phyloP scores from a whole-genome alignment of 2,888 invertebrate species.

The Eupeodes luniger region DNA sequence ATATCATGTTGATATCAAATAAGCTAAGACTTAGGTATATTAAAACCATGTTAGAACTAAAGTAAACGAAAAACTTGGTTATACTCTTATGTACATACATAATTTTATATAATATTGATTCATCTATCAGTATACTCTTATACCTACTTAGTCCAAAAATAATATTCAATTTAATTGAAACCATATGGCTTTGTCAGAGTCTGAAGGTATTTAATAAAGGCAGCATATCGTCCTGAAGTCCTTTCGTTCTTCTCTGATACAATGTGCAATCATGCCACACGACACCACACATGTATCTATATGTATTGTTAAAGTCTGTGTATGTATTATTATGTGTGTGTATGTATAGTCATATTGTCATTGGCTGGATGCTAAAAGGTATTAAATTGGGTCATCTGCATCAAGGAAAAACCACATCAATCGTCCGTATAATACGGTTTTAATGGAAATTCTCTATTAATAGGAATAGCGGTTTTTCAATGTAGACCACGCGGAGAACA shows the following conservation, averaged over 20 bases:
- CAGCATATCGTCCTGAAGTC: slow-evolving; percentile 22
- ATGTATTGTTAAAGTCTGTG: no score
- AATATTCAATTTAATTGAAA: slow-evolving; percentile 16
- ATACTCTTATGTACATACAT: neutral
- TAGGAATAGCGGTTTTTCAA: slow-evolving; percentile 60
- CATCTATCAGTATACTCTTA: neutral
- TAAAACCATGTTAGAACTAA: neutral
- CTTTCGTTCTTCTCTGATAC: neutral
- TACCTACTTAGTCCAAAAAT: slow-evolving; percentile 1
- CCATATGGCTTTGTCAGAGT: slow-evolving; percentile 7
- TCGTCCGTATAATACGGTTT: slow-evolving; percentile 68
- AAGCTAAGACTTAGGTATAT: neutral
- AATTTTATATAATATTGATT: neutral
- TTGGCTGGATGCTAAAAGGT: slow-evolving; percentile 30
- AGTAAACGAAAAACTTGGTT: neutral
- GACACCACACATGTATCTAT: slow-evolving; percentile 11
- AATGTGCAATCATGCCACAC: slow-evolving; percentile 19
- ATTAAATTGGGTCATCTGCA: slow-evolving; percentile 69
- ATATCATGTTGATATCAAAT: no score
- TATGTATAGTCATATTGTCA: neutral
- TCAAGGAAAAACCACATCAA: slow-evolving; percentile 72
- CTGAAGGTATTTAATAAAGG: slow-evolving; percentile 25
- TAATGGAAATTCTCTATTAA: slow-evolving; percentile 73
- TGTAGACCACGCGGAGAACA: slow-evolving; percentile 41
- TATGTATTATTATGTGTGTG: neutral